Evolutionary conservation across 2,113 vertebrate genomes (phyloP), one percentile per base, ranked within the genome.

Genomic region (Melanocharis versteri): DNA sequence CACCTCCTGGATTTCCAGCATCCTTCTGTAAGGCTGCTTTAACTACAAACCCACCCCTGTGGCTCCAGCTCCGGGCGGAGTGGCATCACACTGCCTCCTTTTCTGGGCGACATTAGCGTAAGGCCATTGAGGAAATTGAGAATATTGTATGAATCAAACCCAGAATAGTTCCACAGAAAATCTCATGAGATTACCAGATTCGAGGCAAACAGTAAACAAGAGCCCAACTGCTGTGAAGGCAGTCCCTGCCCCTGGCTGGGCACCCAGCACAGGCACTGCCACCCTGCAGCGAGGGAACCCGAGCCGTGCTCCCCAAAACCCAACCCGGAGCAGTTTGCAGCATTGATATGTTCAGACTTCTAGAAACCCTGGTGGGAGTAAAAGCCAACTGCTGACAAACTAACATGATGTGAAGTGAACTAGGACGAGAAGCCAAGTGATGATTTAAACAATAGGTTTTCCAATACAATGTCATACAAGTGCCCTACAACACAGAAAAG

Each of bases 261-360:
- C 45, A 4, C 26, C 2, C 1, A 17, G 48, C 53, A 2, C 6
- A 4, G 62, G 28, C 4, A 6, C 13, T 13, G 57, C 3, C 2
- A 0, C 24, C 48, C 51, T 8, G 31, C 8, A 30, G 8, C 0
- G 5, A 37, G 33, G 21, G 53, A 28, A 3, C 20, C 14, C 0
- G 0, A 17, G 45, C 48, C n/a, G 37, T 0, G 6, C 9, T 6
- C 47, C 21, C 2, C 1, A 5, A 4, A 33, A 10, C 2, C 5
- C 0, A 0, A 7, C 31, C 39, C 2, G 14, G 9, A 69, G 68
- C 45, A 8, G 2, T 9, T 2, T 10, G 24, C 40, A 28, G 15
- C 1, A 1, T 1, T 6, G 28, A 0, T 3, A 0, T 5, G 35
- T 11, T 18, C 28, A n/a, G 87, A 26, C 37, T 60, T 47, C 2